Evolutionary conservation across 2,113 vertebrate genomes (phyloP).

Genomic region (Leptocoma aspasia): DNA sequence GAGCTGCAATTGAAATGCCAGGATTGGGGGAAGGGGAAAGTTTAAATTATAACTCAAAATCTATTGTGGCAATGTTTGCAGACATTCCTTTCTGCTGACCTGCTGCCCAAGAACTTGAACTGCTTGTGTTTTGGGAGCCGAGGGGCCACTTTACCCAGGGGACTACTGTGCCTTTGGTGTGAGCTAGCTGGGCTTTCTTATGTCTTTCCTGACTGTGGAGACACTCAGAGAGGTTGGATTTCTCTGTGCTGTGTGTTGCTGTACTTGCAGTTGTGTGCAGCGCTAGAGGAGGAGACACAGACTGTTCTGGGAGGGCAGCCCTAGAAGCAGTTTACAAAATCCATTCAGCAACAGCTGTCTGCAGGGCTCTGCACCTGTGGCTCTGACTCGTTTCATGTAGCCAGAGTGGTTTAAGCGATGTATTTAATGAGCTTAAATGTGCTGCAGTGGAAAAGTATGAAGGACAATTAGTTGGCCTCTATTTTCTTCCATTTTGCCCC

Average conservation of each 20-base stretch:
- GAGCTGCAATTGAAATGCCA: not conserved
- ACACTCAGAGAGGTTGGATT: not conserved
- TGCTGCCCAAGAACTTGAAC: not conserved
- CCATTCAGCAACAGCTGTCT: not conserved
- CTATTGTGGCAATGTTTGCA: not conserved
- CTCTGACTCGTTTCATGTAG: not conserved
- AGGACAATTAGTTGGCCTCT: not conserved
- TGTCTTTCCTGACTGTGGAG: not conserved
- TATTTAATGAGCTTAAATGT: not conserved
- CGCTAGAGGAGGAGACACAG: not conserved
- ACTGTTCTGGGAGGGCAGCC: not conserved
- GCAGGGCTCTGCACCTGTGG: not conserved
- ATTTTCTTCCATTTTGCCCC: not conserved
- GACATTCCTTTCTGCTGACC: not conserved
- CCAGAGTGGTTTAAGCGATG: not conserved
- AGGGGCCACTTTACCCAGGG: not conserved
- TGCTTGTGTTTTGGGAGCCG: rapidly evolving
- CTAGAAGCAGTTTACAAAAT: not conserved
- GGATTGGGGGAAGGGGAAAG: not conserved
- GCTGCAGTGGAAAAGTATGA: not conserved
- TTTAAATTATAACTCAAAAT: not conserved
- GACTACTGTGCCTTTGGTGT: not conserved
- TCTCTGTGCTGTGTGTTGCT: not conserved
- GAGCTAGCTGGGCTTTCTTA: not conserved
- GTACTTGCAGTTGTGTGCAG: not conserved